Evolutionary conservation across 2,113 vertebrate species (phyloP).

Genomic region (Solenodon paradoxus): DNA sequence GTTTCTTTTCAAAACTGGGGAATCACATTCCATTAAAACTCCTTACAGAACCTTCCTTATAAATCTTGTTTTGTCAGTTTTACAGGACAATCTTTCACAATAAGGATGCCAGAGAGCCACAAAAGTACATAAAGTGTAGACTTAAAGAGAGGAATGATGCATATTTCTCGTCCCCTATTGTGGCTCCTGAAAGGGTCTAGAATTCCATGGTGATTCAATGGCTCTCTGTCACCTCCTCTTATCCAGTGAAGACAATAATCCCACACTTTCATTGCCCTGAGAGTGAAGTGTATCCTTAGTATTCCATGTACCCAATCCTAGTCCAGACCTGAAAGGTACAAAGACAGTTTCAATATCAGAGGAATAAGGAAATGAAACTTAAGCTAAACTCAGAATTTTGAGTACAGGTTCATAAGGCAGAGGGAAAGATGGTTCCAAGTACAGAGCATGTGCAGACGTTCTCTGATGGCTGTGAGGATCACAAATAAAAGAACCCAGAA

Average conservation of each 20-base stretch:
- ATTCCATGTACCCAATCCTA: neutral
- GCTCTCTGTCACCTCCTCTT: neutral
- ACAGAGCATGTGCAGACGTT: neutral
- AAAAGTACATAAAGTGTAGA: neutral
- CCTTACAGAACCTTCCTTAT: neutral
- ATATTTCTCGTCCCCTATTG: neutral
- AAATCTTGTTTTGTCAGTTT: neutral
- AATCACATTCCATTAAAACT: neutral
- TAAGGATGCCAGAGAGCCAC: neutral
- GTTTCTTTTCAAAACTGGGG: constrained; percentile 28
- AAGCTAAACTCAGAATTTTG: no score
- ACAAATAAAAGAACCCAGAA: neutral
- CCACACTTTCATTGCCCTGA: neutral
- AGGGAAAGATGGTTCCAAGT: neutral
- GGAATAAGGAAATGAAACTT: neutral
- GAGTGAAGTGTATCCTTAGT: neutral
- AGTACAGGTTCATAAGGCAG: neutral
- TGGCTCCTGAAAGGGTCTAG: neutral
- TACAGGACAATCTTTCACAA: neutral
- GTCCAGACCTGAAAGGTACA: neutral
- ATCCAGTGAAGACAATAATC: neutral
- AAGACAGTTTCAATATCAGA: neutral
- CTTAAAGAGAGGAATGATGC: neutral
- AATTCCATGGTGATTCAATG: neutral
- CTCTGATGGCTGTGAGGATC: neutral